Percentiles rank a stretch among this genome's conserved stretches.
Conservation (phyloP, 2,888 invertebrate species). For the Stenodema calcarata region DNA sequence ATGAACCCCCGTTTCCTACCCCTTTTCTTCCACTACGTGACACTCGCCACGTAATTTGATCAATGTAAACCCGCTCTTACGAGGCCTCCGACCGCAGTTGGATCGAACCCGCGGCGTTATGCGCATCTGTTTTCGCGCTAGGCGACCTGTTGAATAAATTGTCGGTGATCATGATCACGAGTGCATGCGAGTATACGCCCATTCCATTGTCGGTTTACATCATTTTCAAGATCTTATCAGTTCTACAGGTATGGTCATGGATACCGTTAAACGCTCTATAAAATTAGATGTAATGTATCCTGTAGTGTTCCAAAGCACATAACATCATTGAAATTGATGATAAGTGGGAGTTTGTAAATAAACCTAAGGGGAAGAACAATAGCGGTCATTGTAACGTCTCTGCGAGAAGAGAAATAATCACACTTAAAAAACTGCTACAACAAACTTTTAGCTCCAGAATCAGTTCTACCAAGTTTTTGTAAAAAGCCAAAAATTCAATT, state of each 20-base stretch:
- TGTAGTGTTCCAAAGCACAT: not conserved
- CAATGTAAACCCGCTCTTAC: not conserved
- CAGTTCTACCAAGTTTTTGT: too few species aligned
- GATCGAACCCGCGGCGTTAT: not conserved
- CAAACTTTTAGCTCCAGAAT: too few species aligned
- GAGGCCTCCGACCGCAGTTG: not conserved
- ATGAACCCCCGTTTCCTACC: not conserved
- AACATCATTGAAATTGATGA: too few species aligned
- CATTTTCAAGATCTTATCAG: not conserved
- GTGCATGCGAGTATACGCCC: constrained; percentile 3
- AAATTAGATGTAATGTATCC: not conserved
- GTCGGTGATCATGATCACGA: not conserved
- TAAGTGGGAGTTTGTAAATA: too few species aligned
- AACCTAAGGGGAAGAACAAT: too few species aligned
- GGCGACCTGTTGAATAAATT: not conserved
- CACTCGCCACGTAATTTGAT: constrained; percentile 18
- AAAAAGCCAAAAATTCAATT: too few species aligned
- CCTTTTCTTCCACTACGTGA: constrained; percentile 12
- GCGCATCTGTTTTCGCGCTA: not conserved
- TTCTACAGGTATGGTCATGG: not conserved
- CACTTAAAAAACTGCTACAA: too few species aligned
- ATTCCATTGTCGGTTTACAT: constrained; percentile 11
- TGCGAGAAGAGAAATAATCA: too few species aligned
- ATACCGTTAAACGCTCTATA: not conserved
- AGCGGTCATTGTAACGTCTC: too few species aligned